phyloP scores from a whole-genome alignment of 1,140 invertebrate genomes.

The Cheumatopsyche charites region DNA sequence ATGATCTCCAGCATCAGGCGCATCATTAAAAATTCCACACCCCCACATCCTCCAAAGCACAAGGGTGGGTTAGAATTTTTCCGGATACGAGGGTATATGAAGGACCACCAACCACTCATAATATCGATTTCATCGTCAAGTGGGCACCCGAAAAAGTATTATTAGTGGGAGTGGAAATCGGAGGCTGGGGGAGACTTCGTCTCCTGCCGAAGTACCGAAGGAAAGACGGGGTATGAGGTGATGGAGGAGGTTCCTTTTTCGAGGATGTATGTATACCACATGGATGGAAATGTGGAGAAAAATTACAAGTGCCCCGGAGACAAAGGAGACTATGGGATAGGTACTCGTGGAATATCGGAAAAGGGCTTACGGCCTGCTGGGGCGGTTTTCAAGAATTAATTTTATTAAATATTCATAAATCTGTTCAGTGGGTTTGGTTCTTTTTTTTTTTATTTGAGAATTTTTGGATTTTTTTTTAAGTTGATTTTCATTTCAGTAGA shows the following conservation, averaged over 20 bases:
- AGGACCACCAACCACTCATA: conserved; percentile 36
- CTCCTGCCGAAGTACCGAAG: conserved; percentile 1
- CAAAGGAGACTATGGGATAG: conserved; percentile 23
- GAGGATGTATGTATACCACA: neutral
- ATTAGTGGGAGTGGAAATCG: conserved; percentile 39
- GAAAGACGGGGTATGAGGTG: neutral
- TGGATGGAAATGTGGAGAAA: conserved; percentile 31
- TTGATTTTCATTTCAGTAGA: no score
- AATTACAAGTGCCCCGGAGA: conserved; percentile 34
- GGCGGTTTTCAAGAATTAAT: neutral
- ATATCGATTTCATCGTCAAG: conserved; percentile 49
- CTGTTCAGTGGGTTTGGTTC: no score
- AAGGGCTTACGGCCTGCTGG: neutral
- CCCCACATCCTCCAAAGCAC: conserved; percentile 19
- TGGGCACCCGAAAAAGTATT: conserved; percentile 48
- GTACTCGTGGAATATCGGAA: conserved; percentile 15
- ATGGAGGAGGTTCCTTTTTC: neutral
- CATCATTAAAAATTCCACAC: conserved; percentile 35
- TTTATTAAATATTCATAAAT: no score
- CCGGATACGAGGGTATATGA: conserved; percentile 3
- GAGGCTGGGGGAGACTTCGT: neutral
- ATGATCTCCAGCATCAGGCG: conserved; percentile 21
- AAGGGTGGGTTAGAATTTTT: conserved; percentile 7
- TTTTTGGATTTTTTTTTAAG: no score
- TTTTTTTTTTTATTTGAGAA: no score